Evolutionary conservation across 2,888 invertebrate genomes (phyloP).

Genomic region (Drosophila anomalata): DNA sequence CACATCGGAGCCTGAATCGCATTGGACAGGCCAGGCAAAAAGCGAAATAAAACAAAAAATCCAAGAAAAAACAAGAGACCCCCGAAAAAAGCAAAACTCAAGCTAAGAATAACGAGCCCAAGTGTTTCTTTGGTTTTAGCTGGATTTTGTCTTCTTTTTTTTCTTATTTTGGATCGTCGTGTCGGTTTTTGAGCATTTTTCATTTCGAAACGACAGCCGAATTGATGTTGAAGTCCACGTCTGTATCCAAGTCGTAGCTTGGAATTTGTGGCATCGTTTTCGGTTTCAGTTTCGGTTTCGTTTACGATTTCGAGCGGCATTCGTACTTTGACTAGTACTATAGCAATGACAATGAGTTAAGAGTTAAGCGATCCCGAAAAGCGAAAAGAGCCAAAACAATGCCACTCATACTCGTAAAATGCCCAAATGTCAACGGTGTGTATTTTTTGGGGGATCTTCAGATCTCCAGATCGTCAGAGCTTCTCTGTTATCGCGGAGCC

Average conservation of each 20-base stretch:
- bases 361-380: conserved; percentile 24
- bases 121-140: conserved; percentile 63
- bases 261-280: conserved; percentile 65
- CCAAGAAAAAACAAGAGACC: conserved; percentile 61
- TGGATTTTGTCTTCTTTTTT: conserved; percentile 10
- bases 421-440: conserved; percentile 63
- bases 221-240: conserved; percentile 80
- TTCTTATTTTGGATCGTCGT: conserved; percentile 20
- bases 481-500: conserved; percentile 32
- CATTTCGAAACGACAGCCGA: conserved; percentile 74
- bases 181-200: conserved; percentile 67
- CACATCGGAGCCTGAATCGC: conserved; percentile 6
- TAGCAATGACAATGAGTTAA: conserved; percentile 52
- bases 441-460: conserved; percentile 15
- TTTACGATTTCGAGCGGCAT: conserved; percentile 51
- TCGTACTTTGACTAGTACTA: conserved; percentile 61
- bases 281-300: conserved; percentile 35
- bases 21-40: conserved; percentile 12
- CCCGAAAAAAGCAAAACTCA: conserved; percentile 46
- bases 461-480: conserved; percentile 7
- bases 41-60: background rate
- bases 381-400: conserved; percentile 52
- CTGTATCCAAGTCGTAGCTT: conserved; percentile 57
- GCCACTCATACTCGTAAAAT: conserved; percentile 58
- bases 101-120: conserved; percentile 70